A percentile compares a stretch with the other conserved stretches of the same genome.
phyloP scores from a whole-genome alignment of 2,888 invertebrate species.

The Philopedon plagiatum region DNA sequence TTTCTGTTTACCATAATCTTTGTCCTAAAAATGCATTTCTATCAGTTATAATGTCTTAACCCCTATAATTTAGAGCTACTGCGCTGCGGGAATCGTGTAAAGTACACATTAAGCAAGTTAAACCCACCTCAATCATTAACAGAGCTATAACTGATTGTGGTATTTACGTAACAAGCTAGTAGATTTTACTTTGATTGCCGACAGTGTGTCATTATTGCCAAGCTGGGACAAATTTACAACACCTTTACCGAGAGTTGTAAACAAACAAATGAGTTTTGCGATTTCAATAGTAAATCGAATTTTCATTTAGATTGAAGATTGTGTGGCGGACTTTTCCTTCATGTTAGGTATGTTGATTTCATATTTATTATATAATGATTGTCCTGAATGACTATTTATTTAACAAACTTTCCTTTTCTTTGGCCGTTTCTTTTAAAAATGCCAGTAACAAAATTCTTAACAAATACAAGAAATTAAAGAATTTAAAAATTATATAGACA shows the following conservation, averaged over 20 bases:
- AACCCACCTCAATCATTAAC: constrained; percentile 9
- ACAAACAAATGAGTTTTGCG: constrained; percentile 8
- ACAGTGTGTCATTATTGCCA: constrained; percentile 19
- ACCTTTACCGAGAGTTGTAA: constrained; percentile 8
- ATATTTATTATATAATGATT: no score
- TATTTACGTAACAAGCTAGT: constrained; percentile 10
- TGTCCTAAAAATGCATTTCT: background rate
- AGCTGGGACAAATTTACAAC: constrained; percentile 8
- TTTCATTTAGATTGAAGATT: background rate
- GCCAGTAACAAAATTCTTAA: no score
- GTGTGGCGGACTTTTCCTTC: no score
- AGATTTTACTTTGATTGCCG: constrained; percentile 11
- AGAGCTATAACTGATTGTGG: constrained; percentile 8
- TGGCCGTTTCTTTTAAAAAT: no score
- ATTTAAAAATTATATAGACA: no score
- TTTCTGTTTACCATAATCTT: background rate
- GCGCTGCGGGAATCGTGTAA: background rate
- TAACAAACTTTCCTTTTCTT: no score
- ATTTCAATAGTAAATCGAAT: background rate
- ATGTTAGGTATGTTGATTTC: no score
- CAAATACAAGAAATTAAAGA: no score
- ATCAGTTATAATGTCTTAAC: constrained; percentile 3
- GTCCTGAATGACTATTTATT: no score
- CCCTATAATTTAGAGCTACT: background rate
- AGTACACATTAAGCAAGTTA: constrained; percentile 8